Base-by-base conservation (phyloP, 2,888 invertebrate species). In the Pandemis heparana region DNA sequence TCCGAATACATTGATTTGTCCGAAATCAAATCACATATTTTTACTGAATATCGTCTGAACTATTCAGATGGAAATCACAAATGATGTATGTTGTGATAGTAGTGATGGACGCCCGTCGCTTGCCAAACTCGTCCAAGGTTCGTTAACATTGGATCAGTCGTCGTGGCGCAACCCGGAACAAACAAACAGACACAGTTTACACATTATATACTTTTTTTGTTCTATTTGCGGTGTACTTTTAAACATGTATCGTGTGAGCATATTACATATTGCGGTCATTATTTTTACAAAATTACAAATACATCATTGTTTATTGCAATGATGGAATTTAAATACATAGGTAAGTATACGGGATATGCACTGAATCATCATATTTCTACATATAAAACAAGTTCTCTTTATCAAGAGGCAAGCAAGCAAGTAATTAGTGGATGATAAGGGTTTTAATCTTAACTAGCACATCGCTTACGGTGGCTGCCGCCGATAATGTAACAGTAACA, bases 391-490 rank as follows among this genome's bases (percentile, higher is more conserved):
- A 64, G 72, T 75, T 66, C 66, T 60, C 39, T 69, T 64, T 65
- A 70, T 70, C 74, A 71, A 70, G 70, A 71, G 75, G 71, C 71
- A 78, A 74, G 85, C 85, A 71, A 75, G 71, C 72, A 78, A 74
- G 85, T 85, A 89, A 90, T 91, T 90, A 89, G 87, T 84, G 75
- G 70, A 70, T 77, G 87, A 87, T 88, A 88, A 87, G 78, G 70
- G 78, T 66, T 78, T 81, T 85, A 85, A 90, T 88, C 86, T 85
- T 87, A 89, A 90, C 83, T 86, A 84, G 83, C 77, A 70, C 79
- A 82, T 76, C 85, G 83, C 82, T 88, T 85, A 86, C 78, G 78
- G 79, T 78, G 80, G 70, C 79, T 67, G 77, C 76, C 71, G 75
- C 75, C 77, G 80, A 79, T 78, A 80, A 79, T 71, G 69, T 48